Conservation (phyloP, 2,888 invertebrate genomes). For the Tetragonisca angustula region DNA sequence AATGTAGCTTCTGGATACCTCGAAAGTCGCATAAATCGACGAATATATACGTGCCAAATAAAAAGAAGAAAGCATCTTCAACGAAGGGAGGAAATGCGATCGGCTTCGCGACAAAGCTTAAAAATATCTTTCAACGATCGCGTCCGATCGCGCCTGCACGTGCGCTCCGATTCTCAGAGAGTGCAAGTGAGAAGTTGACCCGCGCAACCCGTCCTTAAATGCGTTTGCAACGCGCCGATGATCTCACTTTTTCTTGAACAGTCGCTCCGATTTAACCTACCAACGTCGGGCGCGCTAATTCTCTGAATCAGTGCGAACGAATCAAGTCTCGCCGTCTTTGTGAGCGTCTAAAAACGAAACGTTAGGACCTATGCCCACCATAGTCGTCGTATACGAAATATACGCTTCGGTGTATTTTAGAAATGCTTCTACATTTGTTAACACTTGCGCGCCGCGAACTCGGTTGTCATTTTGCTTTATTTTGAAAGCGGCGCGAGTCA, state of each 20-base stretch:
- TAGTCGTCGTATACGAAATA: no score
- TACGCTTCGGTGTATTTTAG: no score
- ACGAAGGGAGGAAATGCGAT: background rate
- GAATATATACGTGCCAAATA: background rate
- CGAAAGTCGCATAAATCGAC: background rate
- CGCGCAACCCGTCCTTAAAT: conserved; percentile 58
- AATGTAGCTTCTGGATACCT: no score
- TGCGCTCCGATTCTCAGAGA: conserved; percentile 20
- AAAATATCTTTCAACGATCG: conserved; percentile 48
- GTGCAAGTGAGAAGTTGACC: conserved; percentile 55
- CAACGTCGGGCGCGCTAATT: conserved; percentile 8
- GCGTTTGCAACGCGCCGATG: conserved; percentile 52
- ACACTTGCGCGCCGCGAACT: no score
- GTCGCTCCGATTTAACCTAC: conserved; percentile 29
- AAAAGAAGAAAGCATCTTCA: background rate
- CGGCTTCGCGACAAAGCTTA: conserved; percentile 32
- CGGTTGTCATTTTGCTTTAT: no score
- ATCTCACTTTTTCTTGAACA: conserved; percentile 53
- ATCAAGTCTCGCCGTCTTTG: background rate
- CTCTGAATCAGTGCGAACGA: conserved; percentile 19
- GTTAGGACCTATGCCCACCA: background rate
- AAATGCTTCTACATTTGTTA: no score
- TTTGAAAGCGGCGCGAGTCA: no score
- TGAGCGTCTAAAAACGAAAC: background rate
- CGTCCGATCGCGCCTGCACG: conserved; percentile 14